These are phyloP conservation scores for Proisotoma minuta DNA, from an alignment of 2,888 invertebrate species.

Conservation along the genomic window DNA sequence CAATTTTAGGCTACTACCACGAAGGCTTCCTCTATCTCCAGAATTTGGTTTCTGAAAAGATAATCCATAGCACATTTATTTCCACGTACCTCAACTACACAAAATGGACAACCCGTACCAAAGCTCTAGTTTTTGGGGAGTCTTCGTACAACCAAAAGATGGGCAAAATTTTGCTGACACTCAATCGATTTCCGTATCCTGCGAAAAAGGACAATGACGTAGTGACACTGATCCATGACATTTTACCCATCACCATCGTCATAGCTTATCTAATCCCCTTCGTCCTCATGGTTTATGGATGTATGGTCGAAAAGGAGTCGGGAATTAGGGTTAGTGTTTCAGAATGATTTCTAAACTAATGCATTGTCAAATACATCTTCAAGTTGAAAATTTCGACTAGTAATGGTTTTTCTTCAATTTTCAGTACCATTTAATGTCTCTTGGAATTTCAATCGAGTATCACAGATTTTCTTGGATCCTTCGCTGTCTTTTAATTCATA, in stretches of 20 bases:
- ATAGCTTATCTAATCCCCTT: slow-evolving; percentile 15
- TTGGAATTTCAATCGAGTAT: slow-evolving; percentile 15
- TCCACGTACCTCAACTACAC: too few species aligned
- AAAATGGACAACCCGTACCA: neutral
- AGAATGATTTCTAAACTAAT: too few species aligned
- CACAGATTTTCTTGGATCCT: slow-evolving; percentile 23
- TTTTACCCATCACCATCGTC: slow-evolving; percentile 17
- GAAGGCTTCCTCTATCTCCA: slow-evolving; percentile 25
- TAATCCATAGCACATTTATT: slow-evolving; percentile 4
- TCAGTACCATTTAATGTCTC: neutral
- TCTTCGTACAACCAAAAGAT: neutral
- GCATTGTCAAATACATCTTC: too few species aligned
- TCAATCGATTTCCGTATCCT: slow-evolving; percentile 23
- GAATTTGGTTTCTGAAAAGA: slow-evolving; percentile 10
- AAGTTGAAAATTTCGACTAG: too few species aligned
- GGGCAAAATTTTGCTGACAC: slow-evolving; percentile 4
- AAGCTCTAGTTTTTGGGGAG: too few species aligned
- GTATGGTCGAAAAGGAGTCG: slow-evolving; percentile 19
- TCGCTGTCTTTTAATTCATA: slow-evolving; percentile 16
- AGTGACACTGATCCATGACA: slow-evolving; percentile 8
- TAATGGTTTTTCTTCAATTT: neutral
- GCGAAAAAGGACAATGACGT: slow-evolving; percentile 12
- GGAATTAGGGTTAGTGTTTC: slow-evolving; percentile 16
- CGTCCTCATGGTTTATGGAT: slow-evolving; percentile 20
- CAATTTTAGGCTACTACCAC: slow-evolving; percentile 4